Evolutionary conservation across 1,140 invertebrate species (phyloP).

Genomic region (Aradophagus sp.): DNA sequence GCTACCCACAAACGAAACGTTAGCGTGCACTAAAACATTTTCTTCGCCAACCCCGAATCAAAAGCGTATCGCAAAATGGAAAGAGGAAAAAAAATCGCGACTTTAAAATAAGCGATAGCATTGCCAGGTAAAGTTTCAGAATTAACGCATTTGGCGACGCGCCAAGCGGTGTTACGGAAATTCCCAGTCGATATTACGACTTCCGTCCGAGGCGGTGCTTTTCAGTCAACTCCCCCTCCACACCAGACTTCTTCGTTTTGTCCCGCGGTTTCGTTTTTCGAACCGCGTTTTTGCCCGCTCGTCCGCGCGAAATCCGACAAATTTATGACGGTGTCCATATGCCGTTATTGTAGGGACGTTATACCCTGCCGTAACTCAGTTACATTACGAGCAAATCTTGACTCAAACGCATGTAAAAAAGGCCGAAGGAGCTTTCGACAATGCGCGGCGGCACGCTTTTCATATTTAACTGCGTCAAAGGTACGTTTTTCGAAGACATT

Average conservation of each 20-base stretch:
- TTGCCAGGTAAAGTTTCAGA: slow-evolving; percentile 44
- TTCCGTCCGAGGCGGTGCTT: slow-evolving; percentile 27
- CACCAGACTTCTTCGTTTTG: too few species aligned
- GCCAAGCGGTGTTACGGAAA: slow-evolving; percentile 41
- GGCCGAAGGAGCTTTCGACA: slow-evolving; percentile 35
- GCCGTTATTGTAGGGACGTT: slow-evolving; percentile 31
- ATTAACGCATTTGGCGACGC: slow-evolving; percentile 45
- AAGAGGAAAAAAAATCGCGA: slow-evolving; percentile 48
- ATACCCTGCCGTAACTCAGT: slow-evolving; percentile 49
- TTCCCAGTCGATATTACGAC: slow-evolving; percentile 47
- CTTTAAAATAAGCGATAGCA: slow-evolving; percentile 51
- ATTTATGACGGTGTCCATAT: slow-evolving; percentile 47
- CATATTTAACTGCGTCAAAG: slow-evolving; percentile 41
- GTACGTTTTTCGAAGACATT: slow-evolving; percentile 25
- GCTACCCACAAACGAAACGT: not conserved
- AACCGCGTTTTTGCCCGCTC: too few species aligned
- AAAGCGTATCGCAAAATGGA: slow-evolving; percentile 39
- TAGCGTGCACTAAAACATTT: slow-evolving; percentile 29
- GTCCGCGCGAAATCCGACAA: slow-evolving; percentile 24
- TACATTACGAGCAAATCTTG: slow-evolving; percentile 49
- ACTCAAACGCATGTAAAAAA: slow-evolving; percentile 25
- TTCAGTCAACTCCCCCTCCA: slow-evolving; percentile 35
- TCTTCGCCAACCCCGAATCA: slow-evolving; percentile 34
- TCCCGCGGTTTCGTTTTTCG: slow-evolving; percentile 9
- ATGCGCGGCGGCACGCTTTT: slow-evolving; percentile 21